Evolutionary conservation across 2,888 invertebrate species (phyloP).

Genomic region (Pristionchus exspectatus): DNA sequence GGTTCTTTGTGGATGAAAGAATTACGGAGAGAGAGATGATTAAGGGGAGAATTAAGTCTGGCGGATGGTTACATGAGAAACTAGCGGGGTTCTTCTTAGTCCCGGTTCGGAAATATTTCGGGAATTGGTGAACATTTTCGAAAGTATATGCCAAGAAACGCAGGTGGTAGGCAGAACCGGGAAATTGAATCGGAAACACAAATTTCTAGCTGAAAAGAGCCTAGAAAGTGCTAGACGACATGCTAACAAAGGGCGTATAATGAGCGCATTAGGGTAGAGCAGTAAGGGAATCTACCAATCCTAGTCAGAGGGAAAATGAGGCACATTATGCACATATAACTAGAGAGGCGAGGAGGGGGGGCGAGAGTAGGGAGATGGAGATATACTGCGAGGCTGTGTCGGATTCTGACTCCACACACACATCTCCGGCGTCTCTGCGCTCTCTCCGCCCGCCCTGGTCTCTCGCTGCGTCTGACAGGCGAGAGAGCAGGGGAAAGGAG

Average conservation of each 20-base stretch:
- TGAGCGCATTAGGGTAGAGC: not conserved
- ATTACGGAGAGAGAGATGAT: constrained; percentile 1
- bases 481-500: not conserved
- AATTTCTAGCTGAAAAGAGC: constrained; percentile 15
- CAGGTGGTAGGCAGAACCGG: constrained; percentile 7
- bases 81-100: not conserved
- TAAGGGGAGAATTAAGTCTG: constrained; percentile 5
- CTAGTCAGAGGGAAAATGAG: not conserved
- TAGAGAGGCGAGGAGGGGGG: constrained; percentile 33
- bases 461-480: not conserved
- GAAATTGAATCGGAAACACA: not conserved
- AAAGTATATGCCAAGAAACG: constrained; percentile 18
- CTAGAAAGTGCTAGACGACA: constrained; percentile 38
- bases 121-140: constrained; percentile 22
- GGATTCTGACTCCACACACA: constrained; percentile 18
- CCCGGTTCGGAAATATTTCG: constrained; percentile 23
- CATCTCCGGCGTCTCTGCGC: not conserved
- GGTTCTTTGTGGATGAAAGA: constrained; percentile 28
- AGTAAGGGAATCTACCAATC: not conserved
- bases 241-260: not conserved
- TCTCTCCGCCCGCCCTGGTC: not conserved
- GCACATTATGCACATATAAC: constrained; percentile 50
- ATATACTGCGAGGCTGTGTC: not conserved
- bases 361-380: not conserved
- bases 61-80: not conserved